Percentiles rank a stretch among this genome's conserved stretches.
Conservation (phyloP, 2,113 vertebrate species). For the Daboia siamensis region DNA sequence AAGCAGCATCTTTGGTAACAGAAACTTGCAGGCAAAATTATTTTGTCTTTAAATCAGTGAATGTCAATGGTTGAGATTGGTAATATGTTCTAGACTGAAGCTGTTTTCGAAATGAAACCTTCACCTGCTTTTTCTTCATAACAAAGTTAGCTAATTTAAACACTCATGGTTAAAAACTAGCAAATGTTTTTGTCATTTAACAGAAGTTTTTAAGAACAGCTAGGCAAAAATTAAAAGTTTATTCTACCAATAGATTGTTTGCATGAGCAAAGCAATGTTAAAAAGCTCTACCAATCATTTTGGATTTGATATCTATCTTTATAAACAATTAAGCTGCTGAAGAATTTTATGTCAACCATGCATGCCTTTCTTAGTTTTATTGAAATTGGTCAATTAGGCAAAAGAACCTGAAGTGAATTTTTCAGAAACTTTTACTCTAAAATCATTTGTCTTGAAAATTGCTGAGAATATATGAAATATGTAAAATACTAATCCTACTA, state of each 20-base stretch:
- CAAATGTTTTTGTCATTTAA: not conserved
- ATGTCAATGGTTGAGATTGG: not conserved
- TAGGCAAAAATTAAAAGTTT: not conserved
- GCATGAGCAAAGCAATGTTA: not conserved
- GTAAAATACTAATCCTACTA: not conserved
- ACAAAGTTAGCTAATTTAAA: not conserved
- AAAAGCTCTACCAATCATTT: not conserved
- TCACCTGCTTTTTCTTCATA: not conserved
- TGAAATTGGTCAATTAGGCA: not conserved
- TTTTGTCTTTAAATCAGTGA: not conserved
- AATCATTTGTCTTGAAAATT: not conserved
- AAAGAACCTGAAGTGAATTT: not conserved
- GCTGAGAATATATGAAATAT: not conserved
- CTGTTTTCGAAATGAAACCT: not conserved
- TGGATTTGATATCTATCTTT: not conserved
- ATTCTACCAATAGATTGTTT: not conserved
- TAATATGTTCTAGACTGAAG: not conserved
- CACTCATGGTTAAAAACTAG: not conserved
- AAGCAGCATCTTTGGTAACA: not conserved
- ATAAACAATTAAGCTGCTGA: not conserved
- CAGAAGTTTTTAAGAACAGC: not conserved
- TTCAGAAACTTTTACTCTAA: not conserved
- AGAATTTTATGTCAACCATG: not conserved
- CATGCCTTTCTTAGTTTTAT: not conserved
- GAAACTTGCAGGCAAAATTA: not conserved